These are phyloP conservation scores for Coelopa frigida DNA, from an alignment of 1,140 invertebrate species.

Conservation along the genomic window DNA sequence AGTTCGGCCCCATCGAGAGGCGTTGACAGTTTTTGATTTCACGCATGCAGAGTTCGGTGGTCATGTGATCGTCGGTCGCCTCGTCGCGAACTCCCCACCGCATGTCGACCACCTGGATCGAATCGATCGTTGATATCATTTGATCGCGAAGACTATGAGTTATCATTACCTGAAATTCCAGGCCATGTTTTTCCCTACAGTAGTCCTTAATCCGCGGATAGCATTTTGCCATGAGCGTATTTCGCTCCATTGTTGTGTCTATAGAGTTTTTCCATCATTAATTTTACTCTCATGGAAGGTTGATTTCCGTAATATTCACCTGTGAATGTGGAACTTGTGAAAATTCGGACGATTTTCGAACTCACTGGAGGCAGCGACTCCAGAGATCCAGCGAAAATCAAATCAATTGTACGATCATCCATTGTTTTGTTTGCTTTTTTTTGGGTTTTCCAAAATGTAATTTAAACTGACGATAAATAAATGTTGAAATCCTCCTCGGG, in stretches of 20 bases:
- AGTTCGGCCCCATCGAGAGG: slow-evolving; percentile 96
- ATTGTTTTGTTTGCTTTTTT: slow-evolving; percentile 46
- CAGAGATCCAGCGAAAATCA: slow-evolving; percentile 83
- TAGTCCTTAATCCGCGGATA: slow-evolving; percentile 97
- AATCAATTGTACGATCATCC: slow-evolving; percentile 84
- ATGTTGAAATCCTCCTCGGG: too few relatives aligned
- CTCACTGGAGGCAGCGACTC: slow-evolving; percentile 87
- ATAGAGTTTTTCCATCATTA: slow-evolving; percentile 26
- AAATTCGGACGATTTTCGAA: slow-evolving; percentile 97
- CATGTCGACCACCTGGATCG: slow-evolving; percentile 89
- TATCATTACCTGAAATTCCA: slow-evolving; percentile 89
- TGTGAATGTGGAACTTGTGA: slow-evolving; percentile 97
- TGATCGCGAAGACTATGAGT: neutral
- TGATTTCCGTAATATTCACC: slow-evolving; percentile 54
- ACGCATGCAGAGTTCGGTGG: slow-evolving; percentile 94
- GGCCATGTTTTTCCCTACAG: slow-evolving; percentile 91
- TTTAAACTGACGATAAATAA: neutral
- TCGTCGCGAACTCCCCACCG: slow-evolving; percentile 93
- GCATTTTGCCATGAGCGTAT: slow-evolving; percentile 96
- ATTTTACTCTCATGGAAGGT: too few relatives aligned
- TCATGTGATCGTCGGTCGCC: slow-evolving; percentile 98
- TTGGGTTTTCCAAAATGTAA: neutral
- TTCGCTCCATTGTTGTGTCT: slow-evolving; percentile 97
- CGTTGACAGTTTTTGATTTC: slow-evolving; percentile 97
- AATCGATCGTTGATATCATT: neutral